Evolutionary conservation across 2,888 invertebrate species (phyloP), one percentile per base, ranked within the genome.

Genomic region (Nymphalis polychloros): DNA sequence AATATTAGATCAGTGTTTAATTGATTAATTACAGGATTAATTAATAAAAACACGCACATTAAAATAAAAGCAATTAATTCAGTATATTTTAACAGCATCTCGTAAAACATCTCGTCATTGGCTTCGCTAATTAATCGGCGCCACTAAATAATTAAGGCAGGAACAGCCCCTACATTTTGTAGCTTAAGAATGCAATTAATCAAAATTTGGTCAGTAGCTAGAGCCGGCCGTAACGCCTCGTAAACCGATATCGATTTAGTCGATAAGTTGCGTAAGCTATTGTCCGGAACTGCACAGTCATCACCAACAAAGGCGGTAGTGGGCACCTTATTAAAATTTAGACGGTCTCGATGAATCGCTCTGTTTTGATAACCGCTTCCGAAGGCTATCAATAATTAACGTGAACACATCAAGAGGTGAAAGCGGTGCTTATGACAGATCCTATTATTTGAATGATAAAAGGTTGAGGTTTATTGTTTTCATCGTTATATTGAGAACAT

Each of bases 321-420:
- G 88, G 90, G 87, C 86, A 90, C 88, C 92, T 92, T 92, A 92
- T 92, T 92, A 92, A 92, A 92, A 91, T 89, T 90, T 89, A 84
- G 87, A 88, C 85, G 86, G 86, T 84, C 84, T 80, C 86, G 89
- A 90, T 89, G 88, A 86, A 85, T 84, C 86, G 86, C 83, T 84
- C 83, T 92, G 91, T 92, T 92, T 89, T 92, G 87, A 90, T 91
- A 92, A 91, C 86, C 86, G 85, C 86, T 83, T 82, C 80, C 79
- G 78, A 82, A 79, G 75, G 72, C 80, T 81, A 81, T 81, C 83
- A 81, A 82, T 83, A 83, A 83, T 84, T 78, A 79, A 78, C 75
- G 77, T 83, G 81, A 73, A 75, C 75, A 74, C 77, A 77, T 81
- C 79, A 81, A 77, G 81, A 80, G 78, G 83, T 80, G 82, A 81